A percentile compares a stretch with the other conserved stretches of the same genome.
These are phyloP conservation scores for Hymenochirus boettgeri DNA, from an alignment of 2,113 vertebrate species.

Conservation along the genomic window DNA sequence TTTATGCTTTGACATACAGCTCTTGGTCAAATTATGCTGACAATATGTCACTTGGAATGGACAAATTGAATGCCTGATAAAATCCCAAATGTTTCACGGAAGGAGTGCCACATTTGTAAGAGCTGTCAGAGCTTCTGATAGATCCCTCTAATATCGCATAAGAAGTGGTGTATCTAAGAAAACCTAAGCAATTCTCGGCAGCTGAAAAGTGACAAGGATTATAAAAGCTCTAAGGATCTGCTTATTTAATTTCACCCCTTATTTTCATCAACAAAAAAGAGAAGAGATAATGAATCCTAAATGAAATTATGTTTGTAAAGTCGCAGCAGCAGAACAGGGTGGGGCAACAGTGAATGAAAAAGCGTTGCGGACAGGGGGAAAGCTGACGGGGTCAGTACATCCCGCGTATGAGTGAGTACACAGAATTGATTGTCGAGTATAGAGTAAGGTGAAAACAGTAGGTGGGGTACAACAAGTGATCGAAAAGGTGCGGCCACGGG, in stretches of 20 bases:
- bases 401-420: too few relatives aligned
- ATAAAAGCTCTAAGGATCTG: constrained; percentile 47
- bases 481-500: too few relatives aligned
- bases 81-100: constrained; percentile 35
- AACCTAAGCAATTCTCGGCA: constrained; percentile 47
- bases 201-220: constrained; percentile 47
- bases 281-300: too few relatives aligned
- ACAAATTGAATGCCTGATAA: constrained; percentile 31
- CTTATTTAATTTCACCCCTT: constrained; percentile 20
- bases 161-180: constrained; percentile 42
- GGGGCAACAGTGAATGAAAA: too few relatives aligned
- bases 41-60: constrained; percentile 40
- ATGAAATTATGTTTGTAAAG: too few relatives aligned
- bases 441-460: too few relatives aligned
- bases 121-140: constrained; percentile 39
- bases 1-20: constrained; percentile 40
- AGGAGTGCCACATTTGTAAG: constrained; percentile 17
- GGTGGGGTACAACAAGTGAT: too few relatives aligned
- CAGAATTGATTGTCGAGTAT: too few relatives aligned
- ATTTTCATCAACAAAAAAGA: not conserved
- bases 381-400: too few relatives aligned
- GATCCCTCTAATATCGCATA: constrained; percentile 48
- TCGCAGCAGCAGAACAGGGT: too few relatives aligned
- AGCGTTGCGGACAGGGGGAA: too few relatives aligned
- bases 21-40: constrained; percentile 39